Evolutionary conservation across 2,888 invertebrate species (phyloP).

Genomic region (Penaeus monodon): DNA sequence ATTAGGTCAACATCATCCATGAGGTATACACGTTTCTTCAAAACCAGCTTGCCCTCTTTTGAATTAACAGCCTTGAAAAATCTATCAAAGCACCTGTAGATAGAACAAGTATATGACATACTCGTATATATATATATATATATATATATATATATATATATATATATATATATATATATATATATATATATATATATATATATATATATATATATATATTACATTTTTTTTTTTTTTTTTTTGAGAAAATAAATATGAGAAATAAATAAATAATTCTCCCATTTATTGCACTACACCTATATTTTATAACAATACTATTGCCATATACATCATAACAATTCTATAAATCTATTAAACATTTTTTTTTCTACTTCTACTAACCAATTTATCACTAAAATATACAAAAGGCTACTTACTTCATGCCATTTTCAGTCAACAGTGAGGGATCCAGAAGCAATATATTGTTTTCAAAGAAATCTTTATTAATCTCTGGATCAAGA

Average conservation of each 20-base stretch:
- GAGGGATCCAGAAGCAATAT: slow-evolving; percentile 92
- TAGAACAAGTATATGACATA: slow-evolving; percentile 18
- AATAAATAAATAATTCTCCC: too few species aligned
- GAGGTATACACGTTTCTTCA: slow-evolving; percentile 85
- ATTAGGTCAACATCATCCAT: slow-evolving; percentile 95
- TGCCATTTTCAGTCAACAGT: slow-evolving; percentile 92
- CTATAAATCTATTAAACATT: neutral
- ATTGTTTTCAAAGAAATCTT: slow-evolving; percentile 95
- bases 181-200: too few species aligned
- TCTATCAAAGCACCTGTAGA: slow-evolving; percentile 77
- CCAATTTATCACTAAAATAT: neutral
- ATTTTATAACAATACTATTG: too few species aligned
- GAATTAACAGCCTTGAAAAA: slow-evolving; percentile 96
- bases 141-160: too few species aligned
- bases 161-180: too few species aligned
- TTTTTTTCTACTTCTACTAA: neutral
- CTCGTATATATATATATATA: slow-evolving; percentile 22
- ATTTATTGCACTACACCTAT: too few species aligned
- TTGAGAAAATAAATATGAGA: slow-evolving; percentile 47
- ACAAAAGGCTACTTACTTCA: slow-evolving; percentile 78
- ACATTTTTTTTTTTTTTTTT: too few species aligned
- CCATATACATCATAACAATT: too few species aligned
- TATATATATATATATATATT: too few species aligned
- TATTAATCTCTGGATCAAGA: slow-evolving; percentile 93
- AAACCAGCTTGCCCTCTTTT: slow-evolving; percentile 91